A percentile compares a stretch with the other conserved stretches of the same genome.
phyloP scores from a whole-genome alignment of 2,113 vertebrate genomes.

The Tursiops truncatus region DNA sequence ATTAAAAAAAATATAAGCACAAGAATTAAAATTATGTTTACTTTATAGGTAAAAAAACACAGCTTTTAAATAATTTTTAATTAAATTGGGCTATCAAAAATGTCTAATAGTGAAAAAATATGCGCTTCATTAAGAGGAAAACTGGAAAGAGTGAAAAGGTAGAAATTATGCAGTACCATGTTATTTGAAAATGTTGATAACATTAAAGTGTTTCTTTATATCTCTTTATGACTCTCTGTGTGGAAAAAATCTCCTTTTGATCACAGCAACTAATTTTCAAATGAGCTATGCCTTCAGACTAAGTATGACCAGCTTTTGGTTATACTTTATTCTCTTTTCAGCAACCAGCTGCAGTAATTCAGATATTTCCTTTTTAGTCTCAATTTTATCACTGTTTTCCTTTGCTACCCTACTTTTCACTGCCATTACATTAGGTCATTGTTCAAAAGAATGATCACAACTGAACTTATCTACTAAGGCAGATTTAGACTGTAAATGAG shows the following conservation, averaged over 20 bases:
- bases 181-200: constrained; percentile 1
- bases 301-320: neutral
- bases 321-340: neutral
- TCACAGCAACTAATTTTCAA: neutral
- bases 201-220: neutral
- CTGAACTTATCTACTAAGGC: no score
- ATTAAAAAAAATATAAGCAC: neutral
- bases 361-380: no score
- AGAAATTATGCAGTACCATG: neutral
- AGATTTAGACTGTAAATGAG: no score
- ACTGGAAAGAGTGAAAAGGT: neutral
- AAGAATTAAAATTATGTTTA: neutral
- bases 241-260: neutral
- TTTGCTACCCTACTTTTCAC: no score
- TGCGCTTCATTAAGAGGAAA: neutral
- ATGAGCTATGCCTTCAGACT: neutral
- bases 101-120: neutral
- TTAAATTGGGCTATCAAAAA: neutral
- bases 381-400: no score
- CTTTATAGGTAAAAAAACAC: neutral
- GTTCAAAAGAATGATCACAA: no score
- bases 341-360: no score
- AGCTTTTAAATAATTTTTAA: neutral
- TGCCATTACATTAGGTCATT: no score
- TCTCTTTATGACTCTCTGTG: neutral